phyloP scores from a whole-genome alignment of 1,140 invertebrate species.

The Atta cephalotes region DNA sequence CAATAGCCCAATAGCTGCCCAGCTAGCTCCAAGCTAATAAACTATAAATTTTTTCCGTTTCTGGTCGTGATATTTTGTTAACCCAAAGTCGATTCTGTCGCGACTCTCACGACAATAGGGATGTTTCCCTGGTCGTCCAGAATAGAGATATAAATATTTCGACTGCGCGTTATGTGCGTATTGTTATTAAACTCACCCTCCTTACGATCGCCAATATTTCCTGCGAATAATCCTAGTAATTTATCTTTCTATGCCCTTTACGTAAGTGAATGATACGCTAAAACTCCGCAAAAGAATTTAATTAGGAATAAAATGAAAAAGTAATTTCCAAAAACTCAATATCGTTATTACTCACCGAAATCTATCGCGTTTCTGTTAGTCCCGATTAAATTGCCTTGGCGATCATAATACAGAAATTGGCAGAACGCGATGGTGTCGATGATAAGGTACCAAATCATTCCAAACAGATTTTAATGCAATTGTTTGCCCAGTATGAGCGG shows the following conservation, averaged over 20 bases:
- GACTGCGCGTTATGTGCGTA: not conserved
- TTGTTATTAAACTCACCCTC: constrained; percentile 17
- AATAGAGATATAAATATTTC: constrained; percentile 58
- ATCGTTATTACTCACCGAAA: not conserved
- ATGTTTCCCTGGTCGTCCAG: not conserved
- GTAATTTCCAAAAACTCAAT: not conserved
- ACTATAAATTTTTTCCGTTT: constrained; percentile 79
- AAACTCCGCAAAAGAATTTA: not conserved
- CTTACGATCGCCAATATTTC: constrained; percentile 1
- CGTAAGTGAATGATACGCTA: not conserved
- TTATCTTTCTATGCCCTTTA: not conserved
- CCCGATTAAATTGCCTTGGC: constrained; percentile 29
- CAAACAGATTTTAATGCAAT: constrained; percentile 65
- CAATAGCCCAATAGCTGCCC: constrained; percentile 78
- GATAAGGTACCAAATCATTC: constrained; percentile 27
- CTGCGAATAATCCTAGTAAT: not conserved
- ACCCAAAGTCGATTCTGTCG: constrained; percentile 58
- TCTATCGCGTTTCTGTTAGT: not conserved
- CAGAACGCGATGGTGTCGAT: not conserved
- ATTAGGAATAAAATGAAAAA: not conserved
- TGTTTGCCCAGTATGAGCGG: constrained; percentile 62
- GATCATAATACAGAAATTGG: constrained; percentile 7
- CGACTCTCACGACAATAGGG: constrained; percentile 41
- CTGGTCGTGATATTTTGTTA: constrained; percentile 75
- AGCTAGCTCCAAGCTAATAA: constrained; percentile 80